These are phyloP conservation scores for Anoplopoma fimbria DNA, from an alignment of 2,113 vertebrate genomes.

Conservation along the genomic window DNA sequence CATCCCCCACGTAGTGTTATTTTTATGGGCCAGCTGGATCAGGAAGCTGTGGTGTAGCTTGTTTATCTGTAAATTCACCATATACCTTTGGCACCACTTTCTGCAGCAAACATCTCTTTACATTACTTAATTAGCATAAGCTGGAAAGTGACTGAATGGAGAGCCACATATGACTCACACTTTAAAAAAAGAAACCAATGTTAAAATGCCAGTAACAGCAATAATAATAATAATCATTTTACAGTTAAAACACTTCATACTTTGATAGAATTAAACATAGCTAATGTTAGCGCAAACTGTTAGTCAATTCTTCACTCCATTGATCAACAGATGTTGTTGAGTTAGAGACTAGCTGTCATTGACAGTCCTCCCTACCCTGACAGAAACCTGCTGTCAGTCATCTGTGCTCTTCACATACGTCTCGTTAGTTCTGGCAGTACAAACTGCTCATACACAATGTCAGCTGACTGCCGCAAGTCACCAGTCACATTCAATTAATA, in stretches of 20 bases:
- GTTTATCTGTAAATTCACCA: neutral
- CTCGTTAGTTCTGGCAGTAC: slow-evolving; percentile 2
- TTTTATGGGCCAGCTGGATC: neutral
- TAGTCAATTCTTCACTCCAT: neutral
- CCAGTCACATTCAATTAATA: neutral
- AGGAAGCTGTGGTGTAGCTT: neutral
- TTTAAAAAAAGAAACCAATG: too few relatives aligned
- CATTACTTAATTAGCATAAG: neutral
- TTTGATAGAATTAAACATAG: neutral
- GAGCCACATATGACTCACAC: neutral
- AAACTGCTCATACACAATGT: neutral
- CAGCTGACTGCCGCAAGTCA: neutral
- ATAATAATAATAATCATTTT: neutral
- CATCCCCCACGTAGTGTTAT: too few relatives aligned
- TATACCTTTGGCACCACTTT: neutral
- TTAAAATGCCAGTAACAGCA: neutral
- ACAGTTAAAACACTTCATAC: neutral
- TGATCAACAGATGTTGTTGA: slow-evolving; percentile 4
- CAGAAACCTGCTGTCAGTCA: too few relatives aligned
- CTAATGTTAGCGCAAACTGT: too few relatives aligned
- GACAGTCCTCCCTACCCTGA: neutral
- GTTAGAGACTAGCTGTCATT: neutral
- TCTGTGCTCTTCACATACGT: neutral
- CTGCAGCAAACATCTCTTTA: neutral
- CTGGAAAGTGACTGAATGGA: neutral